Conservation (phyloP, 2,888 invertebrate genomes). For the Molanna angustata region DNA sequence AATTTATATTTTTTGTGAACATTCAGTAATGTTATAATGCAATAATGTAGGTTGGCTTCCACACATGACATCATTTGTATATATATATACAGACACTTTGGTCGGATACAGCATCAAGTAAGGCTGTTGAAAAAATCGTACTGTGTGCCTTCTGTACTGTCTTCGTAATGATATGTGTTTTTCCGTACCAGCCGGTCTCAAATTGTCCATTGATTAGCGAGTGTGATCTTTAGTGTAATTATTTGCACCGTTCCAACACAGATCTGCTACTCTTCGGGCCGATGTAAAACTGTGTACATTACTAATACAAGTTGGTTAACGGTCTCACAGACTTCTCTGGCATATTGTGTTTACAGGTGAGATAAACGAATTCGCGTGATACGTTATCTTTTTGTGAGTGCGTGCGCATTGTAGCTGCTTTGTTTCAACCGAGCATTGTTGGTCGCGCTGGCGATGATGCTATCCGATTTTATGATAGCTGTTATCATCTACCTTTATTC, state of each 20-base stretch:
- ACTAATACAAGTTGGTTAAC: background rate
- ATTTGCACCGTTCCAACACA: background rate
- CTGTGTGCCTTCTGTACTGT: too few relatives aligned
- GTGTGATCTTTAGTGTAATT: background rate
- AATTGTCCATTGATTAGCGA: background rate
- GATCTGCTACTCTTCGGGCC: background rate
- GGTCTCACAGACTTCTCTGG: background rate
- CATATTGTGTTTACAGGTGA: constrained; percentile 14
- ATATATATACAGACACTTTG: too few relatives aligned
- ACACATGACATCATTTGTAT: too few relatives aligned
- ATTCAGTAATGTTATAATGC: too few relatives aligned
- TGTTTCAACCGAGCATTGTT: constrained; percentile 4
- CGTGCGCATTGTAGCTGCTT: constrained; percentile 11
- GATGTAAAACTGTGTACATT: background rate
- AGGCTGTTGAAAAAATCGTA: too few relatives aligned
- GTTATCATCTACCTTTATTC: background rate
- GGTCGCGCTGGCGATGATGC: constrained; percentile 16
- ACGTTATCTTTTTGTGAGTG: constrained; percentile 15
- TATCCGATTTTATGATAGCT: constrained; percentile 10
- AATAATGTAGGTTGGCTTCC: too few relatives aligned
- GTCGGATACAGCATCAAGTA: too few relatives aligned
- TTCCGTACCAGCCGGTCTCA: too few relatives aligned
- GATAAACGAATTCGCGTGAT: constrained; percentile 10
- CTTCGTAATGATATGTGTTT: too few relatives aligned
- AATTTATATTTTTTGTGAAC: too few relatives aligned